Conservation (phyloP, 2,113 vertebrate genomes). For the Stomatorhinus ivindoensis region DNA sequence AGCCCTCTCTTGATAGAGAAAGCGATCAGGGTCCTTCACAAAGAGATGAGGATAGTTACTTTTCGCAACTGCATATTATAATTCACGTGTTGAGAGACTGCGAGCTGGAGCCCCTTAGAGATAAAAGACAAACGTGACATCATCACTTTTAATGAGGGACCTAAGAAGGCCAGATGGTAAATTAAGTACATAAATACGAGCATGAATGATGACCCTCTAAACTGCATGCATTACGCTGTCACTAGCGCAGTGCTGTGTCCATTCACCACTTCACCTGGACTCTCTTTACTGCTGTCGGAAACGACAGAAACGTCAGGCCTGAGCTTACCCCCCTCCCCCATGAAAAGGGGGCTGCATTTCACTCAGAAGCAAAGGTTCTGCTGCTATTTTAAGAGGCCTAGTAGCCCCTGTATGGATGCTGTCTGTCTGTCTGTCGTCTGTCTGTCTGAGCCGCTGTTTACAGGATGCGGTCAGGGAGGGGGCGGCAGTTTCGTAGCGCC, state of each 20-base stretch:
- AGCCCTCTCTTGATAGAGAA: background rate
- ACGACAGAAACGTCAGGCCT: background rate
- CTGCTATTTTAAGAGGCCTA: background rate
- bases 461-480: constrained; percentile 6
- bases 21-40: background rate
- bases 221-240: background rate
- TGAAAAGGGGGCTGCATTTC: background rate
- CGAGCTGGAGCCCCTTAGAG: background rate
- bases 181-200: background rate
- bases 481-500: background rate
- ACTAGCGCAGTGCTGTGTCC: background rate
- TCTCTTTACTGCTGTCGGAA: background rate
- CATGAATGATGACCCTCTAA: background rate
- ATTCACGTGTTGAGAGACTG: background rate
- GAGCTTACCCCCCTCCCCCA: no score
- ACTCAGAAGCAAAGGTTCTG: background rate
- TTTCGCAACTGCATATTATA: background rate
- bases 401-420: background rate
- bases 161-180: background rate
- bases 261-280: background rate
- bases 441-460: background rate
- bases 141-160: background rate
- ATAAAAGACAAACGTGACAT: background rate
- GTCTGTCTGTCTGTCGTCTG: background rate
- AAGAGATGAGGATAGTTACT: background rate